A percentile compares a stretch with the other conserved stretches of the same genome.
phyloP scores from a whole-genome alignment of 35 echinoderm and acorn worm genomes.

The Nesometra sesokonis region DNA sequence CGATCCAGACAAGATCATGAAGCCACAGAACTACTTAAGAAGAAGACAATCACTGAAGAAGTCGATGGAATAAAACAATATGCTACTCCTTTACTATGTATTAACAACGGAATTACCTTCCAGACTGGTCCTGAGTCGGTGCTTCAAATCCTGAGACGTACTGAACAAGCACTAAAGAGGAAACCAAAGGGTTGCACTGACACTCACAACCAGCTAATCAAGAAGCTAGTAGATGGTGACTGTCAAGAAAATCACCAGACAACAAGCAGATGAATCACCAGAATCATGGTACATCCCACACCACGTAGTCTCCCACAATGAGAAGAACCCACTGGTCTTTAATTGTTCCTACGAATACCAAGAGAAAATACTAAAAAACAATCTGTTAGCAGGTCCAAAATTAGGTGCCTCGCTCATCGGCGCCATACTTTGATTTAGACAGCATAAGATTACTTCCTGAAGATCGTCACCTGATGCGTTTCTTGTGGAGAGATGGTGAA shows the following conservation, averaged over 20 bases:
- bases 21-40: neutral
- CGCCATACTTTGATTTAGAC: neutral
- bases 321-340: neutral
- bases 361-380: neutral
- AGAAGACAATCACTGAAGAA: neutral
- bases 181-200: neutral
- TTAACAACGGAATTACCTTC: neutral
- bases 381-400: neutral
- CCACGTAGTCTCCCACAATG: neutral
- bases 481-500: too few species aligned
- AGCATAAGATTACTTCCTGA: neutral
- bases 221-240: neutral
- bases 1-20: too few species aligned
- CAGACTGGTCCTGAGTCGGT: neutral
- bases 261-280: neutral
- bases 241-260: neutral
- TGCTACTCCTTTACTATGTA: neutral
- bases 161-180: neutral
- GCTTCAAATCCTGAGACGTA: neutral
- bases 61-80: neutral
- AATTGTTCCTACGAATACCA: constrained; percentile 11
- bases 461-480: neutral
- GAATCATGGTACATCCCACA: constrained; percentile 11
- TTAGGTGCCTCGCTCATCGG: neutral
- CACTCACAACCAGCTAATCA: neutral